Conservation (phyloP, 2,888 invertebrate species). For the Terebella lapidaria region DNA sequence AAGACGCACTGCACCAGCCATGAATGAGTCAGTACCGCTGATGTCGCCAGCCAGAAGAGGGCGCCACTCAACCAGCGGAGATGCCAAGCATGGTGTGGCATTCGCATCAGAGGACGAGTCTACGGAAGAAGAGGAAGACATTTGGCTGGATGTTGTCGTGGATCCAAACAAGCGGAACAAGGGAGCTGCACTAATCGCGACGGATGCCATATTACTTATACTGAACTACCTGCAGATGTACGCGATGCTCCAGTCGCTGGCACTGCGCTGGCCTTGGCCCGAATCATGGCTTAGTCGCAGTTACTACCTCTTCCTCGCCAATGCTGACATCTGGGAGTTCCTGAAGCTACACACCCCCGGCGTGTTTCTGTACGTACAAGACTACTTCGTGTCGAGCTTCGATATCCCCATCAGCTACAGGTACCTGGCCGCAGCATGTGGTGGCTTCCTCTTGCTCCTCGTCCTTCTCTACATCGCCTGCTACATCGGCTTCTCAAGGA, state of each 20-base stretch:
- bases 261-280: conserved; percentile 44
- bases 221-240: conserved; percentile 41
- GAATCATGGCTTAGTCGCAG: conserved; percentile 31
- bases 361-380: conserved; percentile 33
- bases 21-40: too few relatives aligned
- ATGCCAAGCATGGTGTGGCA: too few relatives aligned
- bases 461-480: conserved; percentile 25
- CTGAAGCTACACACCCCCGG: conserved; percentile 31
- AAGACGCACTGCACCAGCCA: too few relatives aligned
- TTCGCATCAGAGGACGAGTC: background rate
- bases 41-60: too few relatives aligned
- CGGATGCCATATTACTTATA: conserved; percentile 22
- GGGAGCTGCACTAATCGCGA: background rate
- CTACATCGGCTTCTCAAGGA: conserved; percentile 28
- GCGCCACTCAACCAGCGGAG: too few relatives aligned
- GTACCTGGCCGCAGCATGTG: conserved; percentile 34
- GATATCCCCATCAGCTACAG: conserved; percentile 30
- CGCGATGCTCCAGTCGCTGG: conserved; percentile 40
- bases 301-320: conserved; percentile 37
- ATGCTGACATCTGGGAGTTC: conserved; percentile 44
- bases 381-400: conserved; percentile 32
- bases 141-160: background rate
- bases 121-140: background rate
- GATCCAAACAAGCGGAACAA: background rate
- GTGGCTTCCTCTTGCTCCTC: conserved; percentile 23